Percentiles rank a stretch among this genome's conserved stretches.
Evolutionary conservation across 2,113 vertebrate genomes (phyloP).

Genomic region (Riparia riparia): DNA sequence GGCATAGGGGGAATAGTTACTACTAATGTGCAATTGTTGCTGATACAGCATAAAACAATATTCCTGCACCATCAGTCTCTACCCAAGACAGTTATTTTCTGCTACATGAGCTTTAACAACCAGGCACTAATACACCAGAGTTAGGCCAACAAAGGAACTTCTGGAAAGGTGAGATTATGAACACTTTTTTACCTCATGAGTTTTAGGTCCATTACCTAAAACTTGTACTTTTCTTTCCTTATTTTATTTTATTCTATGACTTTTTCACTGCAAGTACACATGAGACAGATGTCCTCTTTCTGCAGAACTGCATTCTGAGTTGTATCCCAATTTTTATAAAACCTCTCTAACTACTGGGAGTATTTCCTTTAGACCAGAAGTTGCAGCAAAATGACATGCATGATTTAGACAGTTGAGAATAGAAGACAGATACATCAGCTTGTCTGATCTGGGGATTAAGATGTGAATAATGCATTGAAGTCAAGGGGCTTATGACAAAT

Average conservation of each 20-base stretch:
- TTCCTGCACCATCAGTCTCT: not conserved
- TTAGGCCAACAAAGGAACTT: not conserved
- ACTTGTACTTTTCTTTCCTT: not conserved
- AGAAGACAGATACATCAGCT: not conserved
- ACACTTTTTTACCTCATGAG: rapidly evolving
- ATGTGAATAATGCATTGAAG: not conserved
- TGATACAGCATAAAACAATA: not conserved
- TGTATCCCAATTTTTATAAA: not conserved
- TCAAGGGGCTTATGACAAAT: not conserved
- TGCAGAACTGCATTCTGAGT: not conserved
- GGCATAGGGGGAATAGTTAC: not conserved
- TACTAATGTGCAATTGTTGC: not conserved
- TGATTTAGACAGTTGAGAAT: not conserved
- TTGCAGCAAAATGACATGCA: not conserved
- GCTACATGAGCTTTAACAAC: not conserved
- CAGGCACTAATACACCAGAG: not conserved
- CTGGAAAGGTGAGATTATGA: not conserved
- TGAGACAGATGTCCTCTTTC: not conserved
- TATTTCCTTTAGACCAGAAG: not conserved
- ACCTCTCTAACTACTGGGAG: not conserved
- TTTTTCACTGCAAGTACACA: not conserved
- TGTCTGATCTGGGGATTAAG: not conserved
- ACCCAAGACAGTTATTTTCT: not conserved
- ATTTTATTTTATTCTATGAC: not conserved
- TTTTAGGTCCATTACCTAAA: not conserved